These are phyloP conservation scores for Phymorhynchus buccinoides DNA, from an alignment of 1,140 invertebrate genomes.

Conservation along the genomic window DNA sequence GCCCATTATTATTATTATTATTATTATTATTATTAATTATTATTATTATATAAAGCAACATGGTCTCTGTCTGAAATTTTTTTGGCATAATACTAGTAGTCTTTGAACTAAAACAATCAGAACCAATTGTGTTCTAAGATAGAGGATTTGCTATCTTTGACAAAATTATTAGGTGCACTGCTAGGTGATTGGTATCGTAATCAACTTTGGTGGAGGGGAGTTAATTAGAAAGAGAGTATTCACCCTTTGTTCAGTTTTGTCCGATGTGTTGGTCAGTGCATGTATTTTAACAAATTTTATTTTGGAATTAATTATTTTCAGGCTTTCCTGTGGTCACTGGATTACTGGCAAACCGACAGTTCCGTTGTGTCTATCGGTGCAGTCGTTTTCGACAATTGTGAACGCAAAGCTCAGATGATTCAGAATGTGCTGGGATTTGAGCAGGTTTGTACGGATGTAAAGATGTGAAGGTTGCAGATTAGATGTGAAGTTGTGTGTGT, in stretches of 20 bases:
- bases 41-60: too few species aligned
- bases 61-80: too few species aligned
- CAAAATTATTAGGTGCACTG: not conserved
- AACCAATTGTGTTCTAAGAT: not conserved
- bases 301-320: conserved; percentile 37
- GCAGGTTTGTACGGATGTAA: conserved; percentile 22
- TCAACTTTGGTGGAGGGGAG: too few species aligned
- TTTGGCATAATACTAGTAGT: too few species aligned
- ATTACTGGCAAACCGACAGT: conserved; percentile 40
- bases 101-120: too few species aligned
- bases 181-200: too few species aligned
- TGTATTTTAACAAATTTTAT: not conserved
- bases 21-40: too few species aligned
- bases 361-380: conserved; percentile 52
- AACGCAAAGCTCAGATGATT: conserved; percentile 50
- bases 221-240: too few species aligned
- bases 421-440: conserved; percentile 61
- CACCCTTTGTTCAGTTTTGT: not conserved
- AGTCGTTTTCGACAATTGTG: conserved; percentile 63
- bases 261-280: not conserved
- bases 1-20: too few species aligned
- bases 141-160: not conserved
- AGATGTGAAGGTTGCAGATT: not conserved
- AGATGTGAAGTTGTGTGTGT: not conserved
- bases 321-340: conserved; percentile 65